Percentiles rank a stretch among this genome's conserved stretches.
These are phyloP conservation scores for Athalia cordata DNA, from an alignment of 2,888 invertebrate genomes.

Conservation along the genomic window DNA sequence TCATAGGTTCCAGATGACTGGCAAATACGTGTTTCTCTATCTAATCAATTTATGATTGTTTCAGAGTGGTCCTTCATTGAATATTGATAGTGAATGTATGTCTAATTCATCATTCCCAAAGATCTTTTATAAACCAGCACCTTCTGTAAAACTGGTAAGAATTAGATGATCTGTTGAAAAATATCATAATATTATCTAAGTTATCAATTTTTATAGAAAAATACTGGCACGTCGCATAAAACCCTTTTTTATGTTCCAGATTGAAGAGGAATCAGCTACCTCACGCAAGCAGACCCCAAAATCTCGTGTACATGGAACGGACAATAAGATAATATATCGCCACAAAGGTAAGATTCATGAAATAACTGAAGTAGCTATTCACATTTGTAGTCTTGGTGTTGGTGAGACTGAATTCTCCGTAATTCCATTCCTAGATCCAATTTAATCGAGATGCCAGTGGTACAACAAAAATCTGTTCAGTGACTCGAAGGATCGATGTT, in stretches of 20 bases:
- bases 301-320: slow-evolving; percentile 55
- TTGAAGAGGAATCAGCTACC: slow-evolving; percentile 47
- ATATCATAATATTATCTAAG: not conserved
- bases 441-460: no score
- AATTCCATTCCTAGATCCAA: not conserved
- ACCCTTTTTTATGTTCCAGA: slow-evolving; percentile 38
- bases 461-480: no score
- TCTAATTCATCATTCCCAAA: slow-evolving; percentile 55
- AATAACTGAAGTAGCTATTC: slow-evolving; percentile 27
- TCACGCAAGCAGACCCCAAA: slow-evolving; percentile 51
- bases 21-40: not conserved
- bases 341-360: slow-evolving; percentile 58
- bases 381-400: no score
- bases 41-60: slow-evolving; percentile 29
- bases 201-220: slow-evolving; percentile 2
- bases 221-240: not conserved
- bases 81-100: slow-evolving; percentile 50
- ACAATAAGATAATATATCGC: slow-evolving; percentile 62
- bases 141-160: slow-evolving; percentile 57
- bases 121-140: slow-evolving; percentile 58
- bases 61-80: slow-evolving; percentile 46
- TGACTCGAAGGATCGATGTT: no score
- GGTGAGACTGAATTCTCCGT: not conserved
- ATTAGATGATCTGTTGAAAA: slow-evolving; percentile 21
- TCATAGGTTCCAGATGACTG: no score